A percentile compares a stretch with the other conserved stretches of the same genome.
Conservation (phyloP, 2,888 invertebrate species). For the Lasioglossum zephyrum region DNA sequence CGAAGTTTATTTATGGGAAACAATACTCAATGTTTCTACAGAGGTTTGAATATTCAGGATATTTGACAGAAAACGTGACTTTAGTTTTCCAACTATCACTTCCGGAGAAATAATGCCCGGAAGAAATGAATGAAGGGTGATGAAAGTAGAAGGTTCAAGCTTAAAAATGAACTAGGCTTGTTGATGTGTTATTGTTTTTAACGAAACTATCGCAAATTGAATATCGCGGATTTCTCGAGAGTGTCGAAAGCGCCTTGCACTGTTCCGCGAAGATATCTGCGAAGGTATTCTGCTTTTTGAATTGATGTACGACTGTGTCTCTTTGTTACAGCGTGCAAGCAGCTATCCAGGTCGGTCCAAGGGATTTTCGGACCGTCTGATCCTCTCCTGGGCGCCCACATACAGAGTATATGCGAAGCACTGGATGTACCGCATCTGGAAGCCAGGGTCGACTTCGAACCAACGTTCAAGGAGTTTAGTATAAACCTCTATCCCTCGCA, state of each 20-base stretch:
- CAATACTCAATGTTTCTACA: no score
- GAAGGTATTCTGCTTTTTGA: not conserved
- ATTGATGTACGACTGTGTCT: not conserved
- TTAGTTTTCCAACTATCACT: no score
- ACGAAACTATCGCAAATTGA: no score
- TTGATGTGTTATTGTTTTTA: no score
- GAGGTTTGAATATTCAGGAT: no score
- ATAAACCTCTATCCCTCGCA: constrained; percentile 96
- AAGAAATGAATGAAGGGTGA: rapidly evolving
- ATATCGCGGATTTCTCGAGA: no score
- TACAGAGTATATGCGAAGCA: constrained; percentile 95
- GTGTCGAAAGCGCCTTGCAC: no score
- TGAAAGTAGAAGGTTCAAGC: not conserved
- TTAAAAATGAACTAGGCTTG: not conserved
- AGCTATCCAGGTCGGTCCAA: constrained; percentile 93
- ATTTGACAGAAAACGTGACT: not conserved
- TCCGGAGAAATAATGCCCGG: no score
- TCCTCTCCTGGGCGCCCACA: constrained; percentile 91
- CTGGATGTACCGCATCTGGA: constrained; percentile 96
- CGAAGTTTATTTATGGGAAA: no score
- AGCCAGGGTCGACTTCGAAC: constrained; percentile 89
- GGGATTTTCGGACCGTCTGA: constrained; percentile 96
- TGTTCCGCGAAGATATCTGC: not conserved
- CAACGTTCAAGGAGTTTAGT: constrained; percentile 89
- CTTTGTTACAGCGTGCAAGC: constrained; percentile 89